These are phyloP conservation scores for Sphyrna mokarran DNA, from an alignment of 2,113 vertebrate species.

Conservation along the genomic window DNA sequence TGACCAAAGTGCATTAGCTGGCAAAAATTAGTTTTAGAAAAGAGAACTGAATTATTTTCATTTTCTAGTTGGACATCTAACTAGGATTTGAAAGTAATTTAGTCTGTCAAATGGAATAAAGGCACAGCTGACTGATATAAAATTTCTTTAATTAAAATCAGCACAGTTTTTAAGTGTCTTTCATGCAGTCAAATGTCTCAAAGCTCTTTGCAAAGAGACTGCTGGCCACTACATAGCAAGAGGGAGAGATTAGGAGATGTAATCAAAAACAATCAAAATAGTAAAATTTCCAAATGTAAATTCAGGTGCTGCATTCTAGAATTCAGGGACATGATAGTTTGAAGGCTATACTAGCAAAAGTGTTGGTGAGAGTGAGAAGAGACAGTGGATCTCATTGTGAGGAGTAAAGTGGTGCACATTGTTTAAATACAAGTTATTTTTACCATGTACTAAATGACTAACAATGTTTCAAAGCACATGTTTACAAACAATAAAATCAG, in stretches of 20 bases:
- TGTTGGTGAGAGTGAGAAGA: neutral
- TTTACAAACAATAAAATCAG: neutral
- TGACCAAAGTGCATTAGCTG: neutral
- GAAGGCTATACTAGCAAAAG: neutral
- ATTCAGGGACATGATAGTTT: neutral
- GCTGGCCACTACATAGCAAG: neutral
- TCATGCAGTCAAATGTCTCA: neutral
- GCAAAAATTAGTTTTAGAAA: neutral
- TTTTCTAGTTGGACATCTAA: neutral
- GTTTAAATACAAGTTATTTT: too few relatives aligned
- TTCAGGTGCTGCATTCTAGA: neutral
- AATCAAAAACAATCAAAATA: neutral
- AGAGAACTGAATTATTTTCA: neutral
- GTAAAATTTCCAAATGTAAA: neutral
- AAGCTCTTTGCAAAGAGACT: neutral
- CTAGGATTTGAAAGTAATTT: neutral
- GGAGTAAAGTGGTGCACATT: neutral
- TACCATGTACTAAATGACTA: neutral
- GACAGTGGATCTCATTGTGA: neutral
- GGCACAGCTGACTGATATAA: neutral
- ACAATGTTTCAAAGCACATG: neutral
- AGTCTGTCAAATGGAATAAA: neutral
- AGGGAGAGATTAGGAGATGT: neutral
- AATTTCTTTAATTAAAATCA: neutral
- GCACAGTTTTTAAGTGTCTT: neutral